These are phyloP conservation scores for Drosophila lowei DNA, from an alignment of 1,140 invertebrate species.

Conservation along the genomic window DNA sequence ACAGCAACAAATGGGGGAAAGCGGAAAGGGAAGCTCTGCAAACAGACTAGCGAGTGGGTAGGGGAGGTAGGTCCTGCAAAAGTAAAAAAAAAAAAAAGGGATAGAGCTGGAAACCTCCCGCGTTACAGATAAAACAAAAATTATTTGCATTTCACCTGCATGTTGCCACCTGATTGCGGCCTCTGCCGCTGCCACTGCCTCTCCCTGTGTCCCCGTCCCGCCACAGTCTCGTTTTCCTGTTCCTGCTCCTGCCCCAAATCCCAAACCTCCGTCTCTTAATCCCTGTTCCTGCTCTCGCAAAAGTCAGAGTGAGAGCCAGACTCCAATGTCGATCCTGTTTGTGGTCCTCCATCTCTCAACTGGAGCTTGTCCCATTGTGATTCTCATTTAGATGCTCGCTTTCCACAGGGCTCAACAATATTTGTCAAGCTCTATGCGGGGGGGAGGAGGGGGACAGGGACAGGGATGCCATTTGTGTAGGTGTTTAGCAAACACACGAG, in stretches of 20 bases:
- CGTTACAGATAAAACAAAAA: constrained; percentile 72
- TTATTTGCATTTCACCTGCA: constrained; percentile 79
- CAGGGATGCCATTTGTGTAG: constrained; percentile 62
- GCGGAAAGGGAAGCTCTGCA: constrained; percentile 16
- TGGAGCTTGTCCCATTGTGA: constrained; percentile 22
- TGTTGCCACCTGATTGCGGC: constrained; percentile 78
- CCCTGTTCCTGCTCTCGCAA: not conserved
- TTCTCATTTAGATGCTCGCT: constrained; percentile 48
- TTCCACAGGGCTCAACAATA: constrained; percentile 66
- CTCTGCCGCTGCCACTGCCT: no score
- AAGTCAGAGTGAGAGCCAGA: constrained; percentile 2
- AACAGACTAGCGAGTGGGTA: constrained; percentile 14
- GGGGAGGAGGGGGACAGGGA: not conserved
- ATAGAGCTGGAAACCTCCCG: constrained; percentile 38
- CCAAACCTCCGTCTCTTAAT: not conserved
- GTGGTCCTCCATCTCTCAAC: not conserved
- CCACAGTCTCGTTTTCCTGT: constrained; percentile 2
- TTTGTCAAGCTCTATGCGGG: constrained; percentile 51
- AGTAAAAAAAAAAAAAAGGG: constrained; percentile 1
- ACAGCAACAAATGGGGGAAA: constrained; percentile 30
- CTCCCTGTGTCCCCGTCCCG: not conserved
- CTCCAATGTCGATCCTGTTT: constrained; percentile 1
- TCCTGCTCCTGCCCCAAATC: constrained; percentile 2
- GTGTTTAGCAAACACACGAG: constrained; percentile 78
- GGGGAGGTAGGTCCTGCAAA: not conserved